These are phyloP conservation scores for Heliconius eleuchia DNA, from an alignment of 1,140 invertebrate species.

Conservation along the genomic window DNA sequence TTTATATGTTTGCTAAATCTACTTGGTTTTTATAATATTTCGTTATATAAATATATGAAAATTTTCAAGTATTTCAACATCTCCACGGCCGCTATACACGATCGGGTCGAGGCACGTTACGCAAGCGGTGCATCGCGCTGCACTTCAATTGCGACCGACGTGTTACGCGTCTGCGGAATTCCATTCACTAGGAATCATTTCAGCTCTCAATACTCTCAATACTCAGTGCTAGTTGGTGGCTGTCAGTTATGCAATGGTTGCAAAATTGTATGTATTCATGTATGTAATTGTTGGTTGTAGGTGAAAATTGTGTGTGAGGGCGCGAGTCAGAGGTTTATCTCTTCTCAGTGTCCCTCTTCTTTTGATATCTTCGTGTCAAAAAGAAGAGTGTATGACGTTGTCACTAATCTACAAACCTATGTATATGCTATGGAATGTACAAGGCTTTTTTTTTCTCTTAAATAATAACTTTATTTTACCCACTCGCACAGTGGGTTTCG, in stretches of 20 bases:
- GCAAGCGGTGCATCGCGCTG: not conserved
- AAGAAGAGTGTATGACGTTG: too few species aligned
- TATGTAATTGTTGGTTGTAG: not conserved
- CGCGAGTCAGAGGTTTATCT: too few species aligned
- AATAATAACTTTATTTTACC: too few species aligned
- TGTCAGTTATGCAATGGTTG: not conserved
- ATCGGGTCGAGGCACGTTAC: not conserved
- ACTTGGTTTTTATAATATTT: too few species aligned
- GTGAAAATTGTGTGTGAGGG: not conserved
- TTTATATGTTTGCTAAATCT: too few species aligned
- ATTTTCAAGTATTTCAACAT: not conserved
- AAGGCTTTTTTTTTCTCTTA: too few species aligned
- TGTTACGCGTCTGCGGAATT: slow-evolving; percentile 10
- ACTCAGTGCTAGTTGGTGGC: not conserved
- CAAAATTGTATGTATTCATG: not conserved
- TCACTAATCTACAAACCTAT: too few species aligned
- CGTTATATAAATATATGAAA: not conserved
- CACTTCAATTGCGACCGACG: not conserved
- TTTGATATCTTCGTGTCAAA: too few species aligned
- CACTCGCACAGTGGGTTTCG: too few species aligned
- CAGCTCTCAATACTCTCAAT: not conserved
- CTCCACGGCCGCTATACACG: not conserved
- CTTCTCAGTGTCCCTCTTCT: too few species aligned
- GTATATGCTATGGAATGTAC: too few species aligned
- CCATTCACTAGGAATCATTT: slow-evolving; percentile 5